Percentiles rank a stretch among this genome's conserved stretches.
phyloP scores from a whole-genome alignment of 2,888 invertebrate genomes.

The Euzetes globulus region DNA sequence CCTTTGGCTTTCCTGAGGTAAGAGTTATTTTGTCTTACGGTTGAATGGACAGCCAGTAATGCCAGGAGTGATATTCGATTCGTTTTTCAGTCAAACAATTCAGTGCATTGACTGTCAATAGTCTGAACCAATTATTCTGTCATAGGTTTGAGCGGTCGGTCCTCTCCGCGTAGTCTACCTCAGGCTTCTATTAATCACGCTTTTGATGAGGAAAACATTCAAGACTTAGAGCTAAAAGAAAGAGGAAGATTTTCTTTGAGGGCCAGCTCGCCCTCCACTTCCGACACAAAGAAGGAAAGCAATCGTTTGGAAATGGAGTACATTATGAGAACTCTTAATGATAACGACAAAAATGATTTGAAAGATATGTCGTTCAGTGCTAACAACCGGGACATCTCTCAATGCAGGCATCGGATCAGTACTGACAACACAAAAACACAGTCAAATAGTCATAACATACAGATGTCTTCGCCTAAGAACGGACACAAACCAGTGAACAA shows the following conservation, averaged over 20 bases:
- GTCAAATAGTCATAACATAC: neutral
- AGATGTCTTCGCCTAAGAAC: slow-evolving; percentile 5
- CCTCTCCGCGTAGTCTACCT: neutral
- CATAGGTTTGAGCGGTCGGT: neutral
- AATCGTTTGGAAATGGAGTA: slow-evolving; percentile 13
- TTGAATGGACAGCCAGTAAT: too few relatives aligned
- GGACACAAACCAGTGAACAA: slow-evolving; percentile 18
- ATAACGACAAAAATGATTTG: neutral
- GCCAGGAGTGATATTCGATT: too few relatives aligned
- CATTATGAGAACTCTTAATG: neutral
- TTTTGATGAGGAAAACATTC: neutral
- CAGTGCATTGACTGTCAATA: too few relatives aligned
- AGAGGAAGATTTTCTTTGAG: neutral
- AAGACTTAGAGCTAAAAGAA: neutral
- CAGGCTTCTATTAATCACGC: neutral
- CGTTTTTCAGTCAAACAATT: neutral
- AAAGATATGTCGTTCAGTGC: neutral
- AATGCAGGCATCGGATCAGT: neutral
- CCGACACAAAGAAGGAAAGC: neutral
- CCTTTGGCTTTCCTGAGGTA: too few relatives aligned
- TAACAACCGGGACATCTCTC: neutral
- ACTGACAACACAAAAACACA: neutral
- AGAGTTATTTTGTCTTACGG: too few relatives aligned
- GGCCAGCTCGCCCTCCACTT: neutral
- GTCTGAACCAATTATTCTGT: neutral